A percentile compares a stretch with the other conserved stretches of the same genome.
Evolutionary conservation across 2,113 vertebrate species (phyloP).

Genomic region (Gymnogyps californianus): DNA sequence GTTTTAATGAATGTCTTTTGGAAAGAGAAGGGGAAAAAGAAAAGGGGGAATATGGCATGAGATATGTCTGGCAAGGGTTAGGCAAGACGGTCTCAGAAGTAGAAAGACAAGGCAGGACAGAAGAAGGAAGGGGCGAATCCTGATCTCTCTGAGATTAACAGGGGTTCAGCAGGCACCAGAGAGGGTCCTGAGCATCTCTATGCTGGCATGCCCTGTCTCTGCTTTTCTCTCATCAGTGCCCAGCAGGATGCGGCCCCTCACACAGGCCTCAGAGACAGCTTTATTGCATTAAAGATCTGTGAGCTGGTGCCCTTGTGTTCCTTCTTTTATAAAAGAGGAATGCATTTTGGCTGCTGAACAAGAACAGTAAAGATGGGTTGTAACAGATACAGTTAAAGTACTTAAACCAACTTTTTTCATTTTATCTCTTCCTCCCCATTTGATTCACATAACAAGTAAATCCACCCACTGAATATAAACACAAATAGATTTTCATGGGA

Average conservation of each 20-base stretch:
- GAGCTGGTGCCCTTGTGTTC: constrained; percentile 21
- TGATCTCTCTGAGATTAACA: background rate
- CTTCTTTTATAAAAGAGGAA: constrained; percentile 15
- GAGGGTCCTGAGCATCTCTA: background rate
- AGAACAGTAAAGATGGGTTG: constrained; percentile 23
- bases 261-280: background rate
- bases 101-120: background rate
- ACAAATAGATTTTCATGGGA: constrained; percentile 39
- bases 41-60: background rate
- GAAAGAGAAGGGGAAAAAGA: background rate
- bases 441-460: constrained; percentile 23
- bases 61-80: background rate
- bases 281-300: background rate
- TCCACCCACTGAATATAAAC: constrained; percentile 33
- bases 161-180: background rate
- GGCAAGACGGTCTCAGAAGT: background rate
- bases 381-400: constrained; percentile 23
- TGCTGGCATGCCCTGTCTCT: background rate
- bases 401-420: constrained; percentile 9
- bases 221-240: background rate
- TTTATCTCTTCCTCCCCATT: background rate
- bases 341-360: constrained; percentile 36
- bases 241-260: background rate
- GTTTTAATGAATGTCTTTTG: background rate
- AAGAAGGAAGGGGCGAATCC: background rate